phyloP scores from a whole-genome alignment of 2,888 invertebrate genomes.

The Pogonocherus hispidulus region DNA sequence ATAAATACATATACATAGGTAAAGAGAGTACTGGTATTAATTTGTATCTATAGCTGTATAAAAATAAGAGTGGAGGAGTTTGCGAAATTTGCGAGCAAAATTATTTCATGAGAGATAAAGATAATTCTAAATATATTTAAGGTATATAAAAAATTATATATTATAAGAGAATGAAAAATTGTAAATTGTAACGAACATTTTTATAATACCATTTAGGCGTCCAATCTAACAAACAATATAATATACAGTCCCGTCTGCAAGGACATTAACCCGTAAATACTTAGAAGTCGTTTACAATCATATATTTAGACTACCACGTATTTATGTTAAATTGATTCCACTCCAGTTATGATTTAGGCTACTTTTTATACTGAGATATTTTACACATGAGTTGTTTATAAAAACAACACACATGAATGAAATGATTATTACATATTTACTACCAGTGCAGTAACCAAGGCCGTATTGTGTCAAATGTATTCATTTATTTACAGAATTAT shows the following conservation, averaged over 20 bases:
- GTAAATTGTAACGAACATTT: not conserved
- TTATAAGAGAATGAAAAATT: not conserved
- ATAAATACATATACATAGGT: too few species aligned
- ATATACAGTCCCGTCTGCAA: not conserved
- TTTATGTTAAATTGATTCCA: constrained; percentile 1
- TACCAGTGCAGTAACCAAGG: too few species aligned
- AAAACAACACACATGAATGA: not conserved
- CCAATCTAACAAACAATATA: not conserved
- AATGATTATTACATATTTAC: not conserved
- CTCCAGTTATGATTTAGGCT: not conserved
- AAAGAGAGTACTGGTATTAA: too few species aligned
- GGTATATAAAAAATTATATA: too few species aligned
- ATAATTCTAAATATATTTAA: too few species aligned
- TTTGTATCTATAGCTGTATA: too few species aligned
- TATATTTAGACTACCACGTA: not conserved
- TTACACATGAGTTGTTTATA: not conserved
- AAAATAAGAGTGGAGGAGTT: too few species aligned
- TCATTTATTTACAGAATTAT: too few species aligned
- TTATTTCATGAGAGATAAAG: too few species aligned
- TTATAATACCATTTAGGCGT: not conserved
- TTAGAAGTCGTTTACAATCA: not conserved
- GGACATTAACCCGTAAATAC: not conserved
- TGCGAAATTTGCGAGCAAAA: too few species aligned
- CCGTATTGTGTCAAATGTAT: too few species aligned
- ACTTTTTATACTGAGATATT: not conserved